Conservation (phyloP, 2,888 invertebrate species). For the Scaptomyza reducta region DNA sequence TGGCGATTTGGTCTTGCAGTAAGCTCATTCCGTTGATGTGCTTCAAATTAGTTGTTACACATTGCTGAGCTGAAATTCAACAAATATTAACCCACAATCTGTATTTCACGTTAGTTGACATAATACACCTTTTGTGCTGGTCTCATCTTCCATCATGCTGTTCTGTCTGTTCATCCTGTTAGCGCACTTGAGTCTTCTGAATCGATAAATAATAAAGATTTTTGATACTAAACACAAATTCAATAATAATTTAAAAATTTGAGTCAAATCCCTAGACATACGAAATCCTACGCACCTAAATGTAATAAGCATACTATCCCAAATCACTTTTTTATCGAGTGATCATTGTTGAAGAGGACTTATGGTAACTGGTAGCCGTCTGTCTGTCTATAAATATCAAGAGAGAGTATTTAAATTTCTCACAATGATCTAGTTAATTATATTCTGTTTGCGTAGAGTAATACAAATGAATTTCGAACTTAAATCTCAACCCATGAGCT, state of each 20-base stretch:
- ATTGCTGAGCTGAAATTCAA: background rate
- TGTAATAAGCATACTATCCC: too few species aligned
- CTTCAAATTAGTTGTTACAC: background rate
- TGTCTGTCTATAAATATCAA: too few species aligned
- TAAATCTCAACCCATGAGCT: too few species aligned
- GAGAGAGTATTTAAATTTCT: too few species aligned
- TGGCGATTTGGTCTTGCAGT: background rate
- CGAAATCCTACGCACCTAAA: background rate
- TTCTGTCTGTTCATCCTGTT: conserved; percentile 17
- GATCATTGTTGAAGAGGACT: too few species aligned
- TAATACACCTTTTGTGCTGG: background rate
- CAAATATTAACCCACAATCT: background rate
- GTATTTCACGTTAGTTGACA: background rate
- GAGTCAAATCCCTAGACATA: conserved; percentile 28
- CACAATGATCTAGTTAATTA: too few species aligned
- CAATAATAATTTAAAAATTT: conserved; percentile 18
- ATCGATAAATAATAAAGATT: conserved; percentile 4
- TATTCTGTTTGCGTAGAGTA: too few species aligned
- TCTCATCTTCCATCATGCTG: background rate
- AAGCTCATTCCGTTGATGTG: conserved; percentile 2
- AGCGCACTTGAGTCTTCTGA: background rate
- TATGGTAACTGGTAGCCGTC: too few species aligned
- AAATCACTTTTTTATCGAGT: background rate
- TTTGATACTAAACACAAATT: conserved; percentile 6
- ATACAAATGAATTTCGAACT: too few species aligned